Evolutionary conservation across 2,797 vertebrate genomes (phyloP).

Genomic region (Cryptoblepharus egeriae): DNA sequence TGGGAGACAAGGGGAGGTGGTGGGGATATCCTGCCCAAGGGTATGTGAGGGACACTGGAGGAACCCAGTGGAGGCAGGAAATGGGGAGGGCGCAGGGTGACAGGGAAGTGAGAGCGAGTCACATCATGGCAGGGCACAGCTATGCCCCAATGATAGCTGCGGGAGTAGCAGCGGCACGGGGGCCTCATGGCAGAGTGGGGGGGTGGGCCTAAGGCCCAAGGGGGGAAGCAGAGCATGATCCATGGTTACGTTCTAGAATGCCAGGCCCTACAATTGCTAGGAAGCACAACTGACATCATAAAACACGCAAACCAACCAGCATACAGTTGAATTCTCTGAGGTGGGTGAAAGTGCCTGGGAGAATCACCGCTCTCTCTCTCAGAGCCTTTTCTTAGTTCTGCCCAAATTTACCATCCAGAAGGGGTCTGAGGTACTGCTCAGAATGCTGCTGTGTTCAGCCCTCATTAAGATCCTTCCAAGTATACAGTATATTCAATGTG

Average conservation of each 20-base stretch:
- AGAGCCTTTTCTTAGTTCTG: not conserved
- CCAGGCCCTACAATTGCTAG: not conserved
- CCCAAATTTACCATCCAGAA: not conserved
- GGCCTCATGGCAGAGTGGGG: constrained; percentile 11
- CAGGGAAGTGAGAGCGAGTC: constrained; percentile 14
- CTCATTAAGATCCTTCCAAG: too few species aligned
- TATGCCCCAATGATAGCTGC: constrained; percentile 27
- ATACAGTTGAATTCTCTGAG: not conserved
- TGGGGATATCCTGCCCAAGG: constrained; percentile 1
- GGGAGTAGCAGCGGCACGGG: constrained; percentile 35
- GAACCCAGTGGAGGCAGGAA: constrained; percentile 25
- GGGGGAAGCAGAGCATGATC: not conserved
- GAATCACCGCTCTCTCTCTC: too few species aligned
- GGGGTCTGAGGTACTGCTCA: not conserved
- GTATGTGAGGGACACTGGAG: not conserved
- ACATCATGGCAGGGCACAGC: constrained; percentile 13
- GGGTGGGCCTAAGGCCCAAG: not conserved
- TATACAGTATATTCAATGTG: too few species aligned
- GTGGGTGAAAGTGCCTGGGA: not conserved
- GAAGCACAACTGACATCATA: constrained; percentile 12
- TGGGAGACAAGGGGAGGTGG: not conserved
- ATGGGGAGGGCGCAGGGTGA: constrained; percentile 11
- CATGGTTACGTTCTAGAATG: constrained; percentile 4
- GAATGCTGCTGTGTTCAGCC: not conserved
- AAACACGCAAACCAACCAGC: not conserved